phyloP scores from a whole-genome alignment of 2,113 vertebrate genomes.

The Lepus timidus region DNA sequence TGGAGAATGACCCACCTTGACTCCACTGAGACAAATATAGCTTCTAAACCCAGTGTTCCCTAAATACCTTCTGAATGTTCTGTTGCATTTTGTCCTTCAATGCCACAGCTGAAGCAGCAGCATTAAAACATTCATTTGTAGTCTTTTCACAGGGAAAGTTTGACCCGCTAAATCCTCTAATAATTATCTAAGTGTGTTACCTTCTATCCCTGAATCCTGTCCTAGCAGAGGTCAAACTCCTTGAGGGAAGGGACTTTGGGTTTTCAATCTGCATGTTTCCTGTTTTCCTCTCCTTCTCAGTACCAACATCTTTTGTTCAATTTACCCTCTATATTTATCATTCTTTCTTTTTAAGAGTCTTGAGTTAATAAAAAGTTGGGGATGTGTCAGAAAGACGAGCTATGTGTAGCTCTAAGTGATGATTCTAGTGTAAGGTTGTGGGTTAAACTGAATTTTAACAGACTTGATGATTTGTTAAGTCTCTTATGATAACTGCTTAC shows the following conservation, averaged over 20 bases:
- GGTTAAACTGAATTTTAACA: background rate
- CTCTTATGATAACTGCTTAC: background rate
- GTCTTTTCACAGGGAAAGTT: background rate
- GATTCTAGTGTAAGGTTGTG: background rate
- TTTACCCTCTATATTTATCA: background rate
- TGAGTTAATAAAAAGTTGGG: background rate
- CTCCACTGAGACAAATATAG: conserved; percentile 19
- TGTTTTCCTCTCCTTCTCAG: background rate
- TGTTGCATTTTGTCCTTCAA: background rate
- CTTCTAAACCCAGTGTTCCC: background rate
- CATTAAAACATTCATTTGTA: background rate
- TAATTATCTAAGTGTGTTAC: background rate
- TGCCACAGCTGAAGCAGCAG: background rate
- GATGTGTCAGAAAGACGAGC: background rate
- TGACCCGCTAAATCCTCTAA: background rate
- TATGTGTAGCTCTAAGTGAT: background rate
- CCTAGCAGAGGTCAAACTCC: background rate
- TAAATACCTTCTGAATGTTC: background rate
- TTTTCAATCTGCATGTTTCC: background rate
- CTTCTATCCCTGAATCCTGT: background rate
- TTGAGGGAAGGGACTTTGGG: background rate
- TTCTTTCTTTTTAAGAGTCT: background rate
- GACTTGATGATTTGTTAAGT: background rate
- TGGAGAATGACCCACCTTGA: background rate
- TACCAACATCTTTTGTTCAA: background rate